Percentiles rank a stretch among this genome's conserved stretches.
Conservation (phyloP, 2,888 invertebrate genomes). For the Agrilus mali region DNA sequence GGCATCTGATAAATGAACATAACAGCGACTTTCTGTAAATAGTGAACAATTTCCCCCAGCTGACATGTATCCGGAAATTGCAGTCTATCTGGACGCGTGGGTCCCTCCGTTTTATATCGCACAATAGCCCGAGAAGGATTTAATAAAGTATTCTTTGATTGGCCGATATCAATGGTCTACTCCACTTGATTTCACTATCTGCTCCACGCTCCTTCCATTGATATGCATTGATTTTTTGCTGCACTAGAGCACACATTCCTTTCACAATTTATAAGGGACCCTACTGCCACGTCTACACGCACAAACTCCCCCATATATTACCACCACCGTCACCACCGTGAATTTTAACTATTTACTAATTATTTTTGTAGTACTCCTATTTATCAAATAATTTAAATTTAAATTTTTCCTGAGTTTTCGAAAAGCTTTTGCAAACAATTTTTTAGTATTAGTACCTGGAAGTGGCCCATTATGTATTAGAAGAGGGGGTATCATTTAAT, state of each 20-base stretch:
- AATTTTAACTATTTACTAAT: too few relatives aligned
- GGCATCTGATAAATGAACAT: constrained; percentile 27
- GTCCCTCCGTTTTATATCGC: constrained; percentile 32
- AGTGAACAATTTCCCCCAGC: constrained; percentile 33
- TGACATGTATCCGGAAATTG: constrained; percentile 38
- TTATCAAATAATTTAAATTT: too few relatives aligned
- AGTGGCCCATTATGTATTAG: too few relatives aligned
- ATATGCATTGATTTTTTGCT: constrained; percentile 30
- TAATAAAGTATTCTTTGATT: constrained; percentile 34
- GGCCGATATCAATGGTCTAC: constrained; percentile 30
- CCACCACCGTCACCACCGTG: too few relatives aligned
- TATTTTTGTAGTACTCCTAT: too few relatives aligned
- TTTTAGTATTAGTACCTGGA: too few relatives aligned
- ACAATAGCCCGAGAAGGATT: constrained; percentile 33
- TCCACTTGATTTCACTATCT: constrained; percentile 17
- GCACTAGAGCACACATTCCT: constrained; percentile 12
- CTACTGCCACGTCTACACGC: too few relatives aligned
- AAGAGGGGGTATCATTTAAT: too few relatives aligned
- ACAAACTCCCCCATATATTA: too few relatives aligned
- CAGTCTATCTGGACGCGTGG: constrained; percentile 30
- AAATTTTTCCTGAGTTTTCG: too few relatives aligned
- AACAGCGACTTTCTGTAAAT: constrained; percentile 29
- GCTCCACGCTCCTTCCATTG: constrained; percentile 21
- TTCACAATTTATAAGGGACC: not conserved
- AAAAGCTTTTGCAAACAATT: too few relatives aligned